Conservation (phyloP, 2,797 vertebrate genomes). For the Botia kubotai region DNA sequence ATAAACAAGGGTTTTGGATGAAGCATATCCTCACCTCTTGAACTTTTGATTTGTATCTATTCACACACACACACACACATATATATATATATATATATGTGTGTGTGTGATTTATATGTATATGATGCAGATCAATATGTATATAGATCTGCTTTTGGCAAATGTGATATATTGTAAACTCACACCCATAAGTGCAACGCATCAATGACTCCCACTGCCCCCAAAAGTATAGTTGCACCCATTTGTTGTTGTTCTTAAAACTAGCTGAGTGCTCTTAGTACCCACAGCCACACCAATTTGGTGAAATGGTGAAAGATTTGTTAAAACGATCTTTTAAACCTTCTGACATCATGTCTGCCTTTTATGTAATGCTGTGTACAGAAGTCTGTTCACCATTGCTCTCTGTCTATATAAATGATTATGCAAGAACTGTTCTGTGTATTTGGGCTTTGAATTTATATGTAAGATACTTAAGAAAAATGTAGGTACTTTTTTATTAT, state of each 20-base stretch:
- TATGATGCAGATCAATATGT: too few species aligned
- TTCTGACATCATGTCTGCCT: neutral
- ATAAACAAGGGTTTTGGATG: neutral
- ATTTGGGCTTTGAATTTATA: conserved; percentile 81
- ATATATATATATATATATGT: conserved; percentile 16
- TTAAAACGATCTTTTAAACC: conserved; percentile 4
- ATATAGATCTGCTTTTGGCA: neutral
- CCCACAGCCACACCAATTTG: neutral
- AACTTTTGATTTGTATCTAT: conserved; percentile 25
- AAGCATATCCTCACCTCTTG: conserved; percentile 12
- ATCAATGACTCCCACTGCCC: neutral
- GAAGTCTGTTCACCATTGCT: conserved; percentile 56
- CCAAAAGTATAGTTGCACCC: neutral
- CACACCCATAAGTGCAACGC: neutral
- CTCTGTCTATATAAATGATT: conserved; percentile 71
- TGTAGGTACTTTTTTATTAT: conserved; percentile 80
- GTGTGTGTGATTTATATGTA: too few species aligned
- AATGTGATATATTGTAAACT: conserved; percentile 5
- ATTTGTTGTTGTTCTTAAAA: neutral
- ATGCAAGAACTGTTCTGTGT: conserved; percentile 83
- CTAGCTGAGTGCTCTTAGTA: neutral
- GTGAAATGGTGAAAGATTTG: neutral
- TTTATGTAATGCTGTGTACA: conserved; percentile 57
- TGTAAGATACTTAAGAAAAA: conserved; percentile 75
- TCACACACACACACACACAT: conserved; percentile 4